Conservation (phyloP, 2,113 vertebrate genomes). For the Psammodynastes pulverulentus region DNA sequence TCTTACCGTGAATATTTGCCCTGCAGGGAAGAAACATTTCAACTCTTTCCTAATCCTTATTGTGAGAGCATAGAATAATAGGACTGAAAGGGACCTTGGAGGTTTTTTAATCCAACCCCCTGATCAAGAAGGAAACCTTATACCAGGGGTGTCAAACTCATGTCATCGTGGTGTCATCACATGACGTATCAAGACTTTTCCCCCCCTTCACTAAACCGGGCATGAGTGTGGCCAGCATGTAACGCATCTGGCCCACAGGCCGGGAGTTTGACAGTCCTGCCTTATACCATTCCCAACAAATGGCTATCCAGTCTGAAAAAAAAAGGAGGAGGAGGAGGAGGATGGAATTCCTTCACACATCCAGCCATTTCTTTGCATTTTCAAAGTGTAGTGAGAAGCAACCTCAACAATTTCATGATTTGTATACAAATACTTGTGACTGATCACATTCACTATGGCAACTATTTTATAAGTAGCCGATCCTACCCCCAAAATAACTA, state of each 20-base stretch:
- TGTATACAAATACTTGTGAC: not conserved
- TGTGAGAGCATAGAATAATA: not conserved
- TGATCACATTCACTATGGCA: not conserved
- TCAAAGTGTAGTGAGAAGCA: not conserved
- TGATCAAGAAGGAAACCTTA: not conserved
- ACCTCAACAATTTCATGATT: not conserved
- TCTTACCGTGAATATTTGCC: not conserved
- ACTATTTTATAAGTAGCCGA: not conserved
- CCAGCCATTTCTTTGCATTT: not conserved
- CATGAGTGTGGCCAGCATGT: too few relatives aligned
- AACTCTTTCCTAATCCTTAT: not conserved
- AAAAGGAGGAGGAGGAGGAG: not conserved
- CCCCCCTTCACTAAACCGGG: too few relatives aligned
- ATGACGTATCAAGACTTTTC: too few relatives aligned
- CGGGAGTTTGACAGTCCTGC: too few relatives aligned
- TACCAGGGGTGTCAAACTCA: too few relatives aligned
- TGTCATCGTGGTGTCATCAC: too few relatives aligned
- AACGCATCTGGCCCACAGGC: too few relatives aligned
- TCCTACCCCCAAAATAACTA: not conserved
- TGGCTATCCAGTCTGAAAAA: not conserved
- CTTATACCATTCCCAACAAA: not conserved
- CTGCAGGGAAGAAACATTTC: not conserved
- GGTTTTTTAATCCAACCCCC: not conserved
- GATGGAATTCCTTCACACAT: not conserved
- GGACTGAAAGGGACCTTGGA: not conserved